These are phyloP conservation scores for Silurus meridionalis DNA, from an alignment of 2,113 vertebrate species.

Conservation along the genomic window DNA sequence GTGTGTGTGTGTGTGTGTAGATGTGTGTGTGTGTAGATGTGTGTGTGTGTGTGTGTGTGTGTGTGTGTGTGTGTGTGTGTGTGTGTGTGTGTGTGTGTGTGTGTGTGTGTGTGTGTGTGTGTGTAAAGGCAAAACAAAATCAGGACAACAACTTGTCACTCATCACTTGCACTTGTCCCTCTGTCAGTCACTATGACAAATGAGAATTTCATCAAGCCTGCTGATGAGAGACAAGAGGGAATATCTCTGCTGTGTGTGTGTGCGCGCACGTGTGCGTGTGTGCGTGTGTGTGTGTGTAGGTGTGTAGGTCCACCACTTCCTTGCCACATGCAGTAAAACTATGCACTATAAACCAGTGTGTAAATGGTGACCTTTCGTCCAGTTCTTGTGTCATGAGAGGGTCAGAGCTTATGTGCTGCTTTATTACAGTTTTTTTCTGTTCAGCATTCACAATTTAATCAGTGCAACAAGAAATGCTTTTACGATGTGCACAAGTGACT, in stretches of 20 bases:
- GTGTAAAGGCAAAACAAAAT: constrained; percentile 51
- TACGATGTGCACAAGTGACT: too few relatives aligned
- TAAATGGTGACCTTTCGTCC: not conserved
- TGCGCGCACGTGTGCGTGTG: constrained; percentile 29
- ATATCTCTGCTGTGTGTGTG: not conserved
- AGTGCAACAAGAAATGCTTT: too few relatives aligned
- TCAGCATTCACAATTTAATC: too few relatives aligned
- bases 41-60: constrained; percentile 19
- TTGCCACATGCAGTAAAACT: not conserved
- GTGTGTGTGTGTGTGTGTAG: constrained; percentile 17
- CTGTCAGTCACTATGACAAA: constrained; percentile 62
- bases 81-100: constrained; percentile 17
- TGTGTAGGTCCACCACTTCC: not conserved
- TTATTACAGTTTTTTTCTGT: too few relatives aligned
- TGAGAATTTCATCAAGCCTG: constrained; percentile 60
- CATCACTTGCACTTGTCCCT: constrained; percentile 8
- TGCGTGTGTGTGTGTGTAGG: not conserved
- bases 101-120: constrained; percentile 24
- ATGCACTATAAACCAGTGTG: not conserved
- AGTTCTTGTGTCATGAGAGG: not conserved
- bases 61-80: not conserved
- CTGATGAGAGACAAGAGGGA: constrained; percentile 55
- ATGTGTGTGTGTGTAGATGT: too few relatives aligned
- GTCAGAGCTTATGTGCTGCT: not conserved
- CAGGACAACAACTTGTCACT: constrained; percentile 47